Evolutionary conservation across 2,113 vertebrate species (phyloP).

Genomic region (Gambusia affinis): DNA sequence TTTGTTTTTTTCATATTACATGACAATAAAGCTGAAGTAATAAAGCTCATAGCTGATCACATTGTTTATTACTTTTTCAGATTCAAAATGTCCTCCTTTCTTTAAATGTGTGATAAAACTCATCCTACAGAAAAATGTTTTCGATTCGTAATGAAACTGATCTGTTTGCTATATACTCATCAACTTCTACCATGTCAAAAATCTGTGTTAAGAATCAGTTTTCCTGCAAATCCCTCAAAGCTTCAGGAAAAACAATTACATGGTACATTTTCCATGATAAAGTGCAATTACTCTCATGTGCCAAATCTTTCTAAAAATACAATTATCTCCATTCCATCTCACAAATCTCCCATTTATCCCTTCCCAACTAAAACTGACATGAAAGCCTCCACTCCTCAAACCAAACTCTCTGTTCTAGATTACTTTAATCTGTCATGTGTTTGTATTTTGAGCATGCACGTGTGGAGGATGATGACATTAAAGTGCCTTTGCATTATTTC

Average conservation of each 20-base stretch:
- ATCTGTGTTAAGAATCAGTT: neutral
- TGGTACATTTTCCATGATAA: neutral
- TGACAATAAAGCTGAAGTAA: too few species aligned
- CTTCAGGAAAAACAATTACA: neutral
- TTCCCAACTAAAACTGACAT: conserved; percentile 18
- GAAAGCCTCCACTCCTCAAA: conserved; percentile 28
- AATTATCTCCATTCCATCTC: conserved; percentile 18
- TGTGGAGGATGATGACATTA: conserved; percentile 11
- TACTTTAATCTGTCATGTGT: conserved; percentile 54
- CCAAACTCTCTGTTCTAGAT: conserved; percentile 51
- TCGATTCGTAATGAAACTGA: neutral
- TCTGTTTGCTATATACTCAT: neutral
- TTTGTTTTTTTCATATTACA: too few species aligned
- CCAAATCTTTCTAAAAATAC: conserved; percentile 25
- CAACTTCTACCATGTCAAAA: neutral
- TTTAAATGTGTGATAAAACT: neutral
- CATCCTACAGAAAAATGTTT: neutral
- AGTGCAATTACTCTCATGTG: conserved; percentile 8
- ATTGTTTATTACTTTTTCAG: neutral
- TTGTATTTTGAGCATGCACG: conserved; percentile 4
- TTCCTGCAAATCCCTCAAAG: neutral
- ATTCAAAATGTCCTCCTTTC: neutral
- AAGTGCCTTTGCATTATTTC: neutral
- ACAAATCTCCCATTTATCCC: neutral
- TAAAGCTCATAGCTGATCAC: too few species aligned